Evolutionary conservation across 2,888 invertebrate genomes (phyloP).

Genomic region (Synergus itoensis): DNA sequence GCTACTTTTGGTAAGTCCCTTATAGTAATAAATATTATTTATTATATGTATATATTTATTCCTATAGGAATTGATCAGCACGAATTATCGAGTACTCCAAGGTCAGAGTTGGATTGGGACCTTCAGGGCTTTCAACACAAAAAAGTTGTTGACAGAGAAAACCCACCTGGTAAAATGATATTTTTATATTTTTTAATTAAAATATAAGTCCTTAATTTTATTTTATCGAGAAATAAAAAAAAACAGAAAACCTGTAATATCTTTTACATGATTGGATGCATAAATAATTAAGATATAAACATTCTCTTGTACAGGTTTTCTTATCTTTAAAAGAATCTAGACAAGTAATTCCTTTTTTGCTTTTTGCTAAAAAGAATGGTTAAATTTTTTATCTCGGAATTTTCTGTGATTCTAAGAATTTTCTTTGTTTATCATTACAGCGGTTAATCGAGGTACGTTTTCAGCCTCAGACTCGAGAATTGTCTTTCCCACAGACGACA

Average conservation of each 20-base stretch:
- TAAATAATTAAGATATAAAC: too few species aligned
- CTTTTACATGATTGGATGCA: too few species aligned
- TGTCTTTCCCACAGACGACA: constrained; percentile 63
- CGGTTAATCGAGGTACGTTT: background rate
- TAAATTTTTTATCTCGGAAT: background rate
- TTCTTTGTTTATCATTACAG: background rate
- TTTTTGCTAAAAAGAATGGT: background rate
- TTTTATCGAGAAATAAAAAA: background rate
- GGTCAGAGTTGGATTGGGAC: background rate
- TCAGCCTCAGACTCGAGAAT: constrained; percentile 52
- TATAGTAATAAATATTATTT: too few species aligned
- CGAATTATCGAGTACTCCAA: background rate
- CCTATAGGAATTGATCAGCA: too few species aligned
- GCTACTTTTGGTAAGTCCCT: too few species aligned
- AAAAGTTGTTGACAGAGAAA: background rate
- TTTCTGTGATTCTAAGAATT: background rate
- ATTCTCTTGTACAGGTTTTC: too few species aligned
- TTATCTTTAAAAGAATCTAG: background rate
- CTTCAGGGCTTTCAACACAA: background rate
- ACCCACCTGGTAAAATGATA: constrained; percentile 8
- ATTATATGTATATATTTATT: too few species aligned
- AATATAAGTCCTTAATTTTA: background rate
- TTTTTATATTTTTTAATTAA: background rate
- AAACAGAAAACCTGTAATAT: too few species aligned
- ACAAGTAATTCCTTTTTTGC: background rate